A percentile compares a stretch with the other conserved stretches of the same genome.
Conservation (phyloP, 1,140 invertebrate species). For the Pectinophora gossypiella region DNA sequence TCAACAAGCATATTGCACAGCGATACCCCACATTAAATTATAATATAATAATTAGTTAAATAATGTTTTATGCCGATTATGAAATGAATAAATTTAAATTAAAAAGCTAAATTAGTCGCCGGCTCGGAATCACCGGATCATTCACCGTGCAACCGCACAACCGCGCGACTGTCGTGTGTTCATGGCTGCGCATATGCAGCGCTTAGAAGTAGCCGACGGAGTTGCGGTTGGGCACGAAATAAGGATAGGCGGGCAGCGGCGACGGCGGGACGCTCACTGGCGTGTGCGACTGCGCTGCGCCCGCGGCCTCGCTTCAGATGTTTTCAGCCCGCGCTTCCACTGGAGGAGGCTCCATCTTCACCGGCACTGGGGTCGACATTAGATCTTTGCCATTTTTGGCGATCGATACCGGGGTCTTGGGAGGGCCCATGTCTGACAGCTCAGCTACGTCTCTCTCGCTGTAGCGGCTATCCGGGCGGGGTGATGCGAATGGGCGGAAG, state of each 20-base stretch:
- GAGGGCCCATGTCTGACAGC: slow-evolving; percentile 58
- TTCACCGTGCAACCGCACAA: neutral
- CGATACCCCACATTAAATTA: slow-evolving; percentile 59
- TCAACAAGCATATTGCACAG: slow-evolving; percentile 72
- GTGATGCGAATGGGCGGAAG: slow-evolving; percentile 67
- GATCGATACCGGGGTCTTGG: slow-evolving; percentile 47
- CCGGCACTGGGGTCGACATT: slow-evolving; percentile 40
- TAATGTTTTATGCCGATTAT: slow-evolving; percentile 43
- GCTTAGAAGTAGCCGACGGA: slow-evolving; percentile 56
- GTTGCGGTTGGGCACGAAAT: slow-evolving; percentile 63
- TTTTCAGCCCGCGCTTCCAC: slow-evolving; percentile 50
- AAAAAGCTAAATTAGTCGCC: neutral
- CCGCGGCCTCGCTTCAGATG: slow-evolving; percentile 69
- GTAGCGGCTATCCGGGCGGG: slow-evolving; percentile 60
- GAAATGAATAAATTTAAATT: slow-evolving; percentile 12
- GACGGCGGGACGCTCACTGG: slow-evolving; percentile 34
- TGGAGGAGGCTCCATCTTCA: slow-evolving; percentile 57
- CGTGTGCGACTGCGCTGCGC: slow-evolving; percentile 38
- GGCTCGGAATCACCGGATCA: too few species aligned
- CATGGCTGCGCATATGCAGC: neutral
- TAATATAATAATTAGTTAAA: slow-evolving; percentile 47
- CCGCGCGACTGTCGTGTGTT: neutral
- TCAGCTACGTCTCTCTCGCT: slow-evolving; percentile 50
- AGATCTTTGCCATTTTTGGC: slow-evolving; percentile 57
- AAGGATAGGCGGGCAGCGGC: slow-evolving; percentile 65